Evolutionary conservation across 2,888 invertebrate species (phyloP), one percentile per base, ranked within the genome.

Genomic region (Biston betularia): DNA sequence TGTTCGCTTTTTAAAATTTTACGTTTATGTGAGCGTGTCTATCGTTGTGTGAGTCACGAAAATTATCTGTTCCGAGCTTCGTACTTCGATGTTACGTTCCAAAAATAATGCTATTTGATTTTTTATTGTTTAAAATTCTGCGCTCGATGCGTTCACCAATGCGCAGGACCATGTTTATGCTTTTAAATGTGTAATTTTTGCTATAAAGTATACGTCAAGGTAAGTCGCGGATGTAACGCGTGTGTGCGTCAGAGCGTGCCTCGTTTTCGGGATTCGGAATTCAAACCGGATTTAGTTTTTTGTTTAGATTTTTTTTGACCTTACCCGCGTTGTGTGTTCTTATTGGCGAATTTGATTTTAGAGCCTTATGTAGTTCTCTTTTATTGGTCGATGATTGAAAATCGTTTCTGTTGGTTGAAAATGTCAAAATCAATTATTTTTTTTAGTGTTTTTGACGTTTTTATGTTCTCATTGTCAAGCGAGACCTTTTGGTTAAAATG

Each of bases 1-100:
- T 79, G 81, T 85, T 84, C 83, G 79, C 85, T 89, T 89, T 89
- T 89, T 87, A 83, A 88, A 90, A 84, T 86, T 89, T 86, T 81
- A 81, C 79, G 76, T 75, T 72, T 69, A 83, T 87, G 89, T 86
- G 86, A 76, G 86, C 80, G 57, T 71, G 67, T 81, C 64, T 80
- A 80, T 79, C 72, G 66, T 52, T 69, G 88, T 89, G 89, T 89
- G 89, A 79, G 89, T 82, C 82, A 86, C 88, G 82, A 89, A 89
- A 90, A 89, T 85, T 88, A 88, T 90, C 86, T 87, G 86, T 85
- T 81, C 81, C 75, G 83, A 80, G 83, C 81, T 76, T 79, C 78
- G 82, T 76, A 74, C 73, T 83, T 85, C 67, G 77, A n/a, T n/a
- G 69, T 80, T 69, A 69, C 79, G 83, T 83, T 82, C 85, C 84